Base-by-base conservation (phyloP, 2,113 vertebrate species). In the Fulmarus glacialis region DNA sequence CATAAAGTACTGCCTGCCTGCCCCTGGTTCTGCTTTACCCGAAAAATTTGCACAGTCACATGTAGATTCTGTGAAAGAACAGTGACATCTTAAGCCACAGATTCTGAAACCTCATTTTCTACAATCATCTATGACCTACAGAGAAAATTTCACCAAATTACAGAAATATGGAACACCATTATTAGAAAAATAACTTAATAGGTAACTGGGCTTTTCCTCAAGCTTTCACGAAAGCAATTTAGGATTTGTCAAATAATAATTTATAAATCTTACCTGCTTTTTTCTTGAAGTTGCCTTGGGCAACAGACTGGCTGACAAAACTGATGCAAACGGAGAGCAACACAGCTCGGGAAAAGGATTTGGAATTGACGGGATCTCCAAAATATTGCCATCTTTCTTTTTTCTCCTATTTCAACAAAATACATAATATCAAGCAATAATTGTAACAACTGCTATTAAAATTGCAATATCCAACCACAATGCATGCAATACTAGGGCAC, bases 261-360 rank as follows among this genome's bases (percentile, higher is more conserved):
- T 94, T 68, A 53, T 82, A 96, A 96, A 42, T 79, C 98, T 98
- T 98, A 99, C 99, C 99, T 99, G 99, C 97, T 98, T 98, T 97
- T 98, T 98, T 96, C 98, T 99, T 97, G 98, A 98, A 98, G 99
- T 99, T 98, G 98, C 98, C 98, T 99, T 99, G 85, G 99, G 98
- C 98, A 99, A 98, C 95, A 99, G 97, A 97, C 98, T 98, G 93
- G 99, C 98, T 78, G 99, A 99, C 87, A 98, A 98, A 88, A 98
- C 97, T 26, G 99, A 98, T 89, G 98, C 96, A 96, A 99, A 96
- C 4, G 98, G 94, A 80, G 99, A 98, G 47, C 98, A 98, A 89
- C 99, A 98, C 11, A 99, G 97, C 96, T 99, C 99, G 15, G 99
- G 98, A 90, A 99, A 99, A 92, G 98, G 98, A 94, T 99, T 99